Evolutionary conservation across 2,888 invertebrate species (phyloP), one percentile per base, ranked within the genome.

Genomic region (Parelbella ahira): DNA sequence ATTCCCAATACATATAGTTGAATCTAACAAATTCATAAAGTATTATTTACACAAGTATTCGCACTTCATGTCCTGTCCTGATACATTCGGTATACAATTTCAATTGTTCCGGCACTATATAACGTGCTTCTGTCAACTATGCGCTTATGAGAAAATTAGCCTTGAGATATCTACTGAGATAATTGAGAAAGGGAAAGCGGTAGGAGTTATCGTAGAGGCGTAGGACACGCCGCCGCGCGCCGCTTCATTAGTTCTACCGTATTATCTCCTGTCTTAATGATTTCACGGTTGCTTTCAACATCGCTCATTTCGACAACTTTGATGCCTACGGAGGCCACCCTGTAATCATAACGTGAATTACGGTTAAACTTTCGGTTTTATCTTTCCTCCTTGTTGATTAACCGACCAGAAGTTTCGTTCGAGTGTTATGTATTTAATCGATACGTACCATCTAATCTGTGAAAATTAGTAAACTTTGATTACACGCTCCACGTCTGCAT

Each of bases 181-280:
- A 29, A 37, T 42, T 45, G 47, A 45, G 44, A 42, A 50, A 45
- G 47, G 45, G 43, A 47, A 37, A 47, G 43, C 28, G 43, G 45
- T 46, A 60, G 57, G 58, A 61, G 57, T 60, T 53, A 55, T 56
- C 55, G 69, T 71, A 67, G 43, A 45, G 51, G 44, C 48, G 42
- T 44, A 50, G 55, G 59, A 59, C 58, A 57, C 55, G 51, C 50
- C 54, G 63, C 64, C 78, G 58, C 58, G 57, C 55, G 51, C 50
- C 54, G 63, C 64, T 79, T 78, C 73, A 79, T 82, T 80, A 80
- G 68, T 62, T 61, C 56, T 59, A 73, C 66, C 65, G 58, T 73
- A 78, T 79, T 79, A 81, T 77, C 68, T 68, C 60, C 58, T 63
- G 65, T 67, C 65, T 68, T 77, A 72, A 80, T 75, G 74, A 78